Conservation (phyloP, 2,113 vertebrate genomes). For the Coptodon bakossiorum region DNA sequence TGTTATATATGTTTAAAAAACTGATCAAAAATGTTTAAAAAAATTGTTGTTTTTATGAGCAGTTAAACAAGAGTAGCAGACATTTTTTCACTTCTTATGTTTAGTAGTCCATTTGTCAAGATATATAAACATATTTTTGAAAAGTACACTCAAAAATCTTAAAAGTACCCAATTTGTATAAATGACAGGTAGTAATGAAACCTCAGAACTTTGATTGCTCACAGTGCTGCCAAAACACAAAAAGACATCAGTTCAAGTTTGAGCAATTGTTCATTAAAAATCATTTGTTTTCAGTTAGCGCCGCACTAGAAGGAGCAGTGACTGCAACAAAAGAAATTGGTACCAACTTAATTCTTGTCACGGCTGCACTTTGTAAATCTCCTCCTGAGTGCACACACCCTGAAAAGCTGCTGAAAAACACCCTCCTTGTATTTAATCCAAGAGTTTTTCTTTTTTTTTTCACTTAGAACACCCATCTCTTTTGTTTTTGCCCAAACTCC, state of each 20-base stretch:
- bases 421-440: slow-evolving; percentile 26
- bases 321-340: background rate
- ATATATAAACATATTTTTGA: background rate
- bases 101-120: background rate
- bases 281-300: background rate
- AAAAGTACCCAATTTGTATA: background rate
- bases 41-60: background rate
- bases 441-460: background rate
- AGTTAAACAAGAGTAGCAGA: background rate
- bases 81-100: background rate
- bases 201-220: background rate
- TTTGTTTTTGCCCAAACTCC: slow-evolving; percentile 50
- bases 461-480: slow-evolving; percentile 39
- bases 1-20: background rate
- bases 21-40: background rate
- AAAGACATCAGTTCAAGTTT: background rate
- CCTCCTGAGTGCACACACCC: background rate
- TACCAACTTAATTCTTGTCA: background rate
- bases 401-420: slow-evolving; percentile 1
- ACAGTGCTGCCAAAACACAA: background rate
- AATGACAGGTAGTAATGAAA: background rate
- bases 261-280: background rate
- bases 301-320: background rate
- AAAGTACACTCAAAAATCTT: background rate
- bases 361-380: slow-evolving; percentile 11